A percentile compares a stretch with the other conserved stretches of the same genome.
These are phyloP conservation scores for Acipenser transmontanus DNA, from an alignment of 2,797 vertebrate species.

Conservation along the genomic window DNA sequence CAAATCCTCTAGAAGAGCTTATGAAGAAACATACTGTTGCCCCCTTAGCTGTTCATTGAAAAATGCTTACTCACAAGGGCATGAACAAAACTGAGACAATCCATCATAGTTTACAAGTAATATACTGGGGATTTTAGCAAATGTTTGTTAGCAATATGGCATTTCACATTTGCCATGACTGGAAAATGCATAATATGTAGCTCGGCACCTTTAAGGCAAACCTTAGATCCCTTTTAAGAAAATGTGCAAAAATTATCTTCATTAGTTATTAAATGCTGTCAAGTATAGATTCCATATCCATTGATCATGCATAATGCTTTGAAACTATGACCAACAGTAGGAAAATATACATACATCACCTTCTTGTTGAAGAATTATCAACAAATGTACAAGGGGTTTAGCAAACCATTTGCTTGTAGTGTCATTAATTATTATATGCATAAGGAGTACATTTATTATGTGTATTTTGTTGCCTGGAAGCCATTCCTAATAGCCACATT, in stretches of 20 bases:
- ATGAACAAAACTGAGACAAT: constrained; percentile 38
- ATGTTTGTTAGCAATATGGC: constrained; percentile 18
- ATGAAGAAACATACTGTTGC: constrained; percentile 14
- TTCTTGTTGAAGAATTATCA: constrained; percentile 46
- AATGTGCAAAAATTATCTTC: constrained; percentile 44
- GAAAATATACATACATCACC: constrained; percentile 41
- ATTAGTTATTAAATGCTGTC: constrained; percentile 59
- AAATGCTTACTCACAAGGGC: constrained; percentile 30
- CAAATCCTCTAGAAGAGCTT: neutral
- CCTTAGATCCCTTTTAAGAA: constrained; percentile 44
- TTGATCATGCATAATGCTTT: constrained; percentile 49
- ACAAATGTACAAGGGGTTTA: constrained; percentile 46
- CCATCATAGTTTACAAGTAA: constrained; percentile 44
- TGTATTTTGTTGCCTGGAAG: constrained; percentile 50
- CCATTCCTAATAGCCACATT: constrained; percentile 38
- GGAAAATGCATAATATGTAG: constrained; percentile 5
- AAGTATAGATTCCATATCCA: constrained; percentile 39
- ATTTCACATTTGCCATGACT: constrained; percentile 2
- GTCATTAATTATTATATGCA: constrained; percentile 52
- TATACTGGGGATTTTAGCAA: constrained; percentile 34
- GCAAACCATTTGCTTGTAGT: constrained; percentile 44
- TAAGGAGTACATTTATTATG: constrained; percentile 50
- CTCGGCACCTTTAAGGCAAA: constrained; percentile 11
- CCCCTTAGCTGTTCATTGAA: neutral
- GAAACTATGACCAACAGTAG: constrained; percentile 33